Evolutionary conservation across 2,888 invertebrate genomes (phyloP).

Genomic region (Schizotus pectinicornis): DNA sequence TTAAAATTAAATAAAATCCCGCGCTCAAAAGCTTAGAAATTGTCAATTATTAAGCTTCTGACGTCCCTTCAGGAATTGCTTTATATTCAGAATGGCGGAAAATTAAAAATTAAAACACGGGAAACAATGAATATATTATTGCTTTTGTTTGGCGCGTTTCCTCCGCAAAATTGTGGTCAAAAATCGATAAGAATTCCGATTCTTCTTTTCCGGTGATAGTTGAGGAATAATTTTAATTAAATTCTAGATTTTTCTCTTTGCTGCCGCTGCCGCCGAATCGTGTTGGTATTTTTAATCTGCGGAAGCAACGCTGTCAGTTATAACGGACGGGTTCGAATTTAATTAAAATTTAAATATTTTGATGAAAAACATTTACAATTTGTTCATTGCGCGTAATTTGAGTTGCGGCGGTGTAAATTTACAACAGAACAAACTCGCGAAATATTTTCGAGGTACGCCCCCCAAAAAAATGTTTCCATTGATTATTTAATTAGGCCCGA

Average conservation of each 20-base stretch:
- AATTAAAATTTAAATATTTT: slow-evolving; percentile 22
- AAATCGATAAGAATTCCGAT: no score
- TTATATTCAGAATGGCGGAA: slow-evolving; percentile 11
- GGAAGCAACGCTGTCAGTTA: slow-evolving; percentile 6
- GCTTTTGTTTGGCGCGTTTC: slow-evolving; percentile 1
- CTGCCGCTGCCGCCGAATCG: background rate
- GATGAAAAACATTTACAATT: background rate
- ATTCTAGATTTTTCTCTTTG: slow-evolving; percentile 11
- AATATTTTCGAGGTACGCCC: no score
- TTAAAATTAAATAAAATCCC: slow-evolving; percentile 2
- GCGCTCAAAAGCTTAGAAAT: slow-evolving; percentile 1
- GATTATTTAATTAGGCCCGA: no score
- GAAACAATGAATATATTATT: slow-evolving; percentile 3
- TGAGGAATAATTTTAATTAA: slow-evolving; percentile 22
- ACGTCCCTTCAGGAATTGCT: background rate
- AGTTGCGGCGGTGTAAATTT: no score
- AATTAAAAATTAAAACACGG: slow-evolving; percentile 8
- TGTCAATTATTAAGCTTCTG: slow-evolving; percentile 7
- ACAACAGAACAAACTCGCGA: no score
- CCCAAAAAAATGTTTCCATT: no score
- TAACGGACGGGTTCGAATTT: slow-evolving; percentile 13
- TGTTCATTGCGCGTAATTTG: no score
- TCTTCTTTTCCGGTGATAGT: no score
- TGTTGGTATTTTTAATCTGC: slow-evolving; percentile 21
- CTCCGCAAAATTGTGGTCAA: no score